A percentile compares a stretch with the other conserved stretches of the same genome.
Conservation (phyloP, 1,140 invertebrate species). For the Calycopis cecrops region DNA sequence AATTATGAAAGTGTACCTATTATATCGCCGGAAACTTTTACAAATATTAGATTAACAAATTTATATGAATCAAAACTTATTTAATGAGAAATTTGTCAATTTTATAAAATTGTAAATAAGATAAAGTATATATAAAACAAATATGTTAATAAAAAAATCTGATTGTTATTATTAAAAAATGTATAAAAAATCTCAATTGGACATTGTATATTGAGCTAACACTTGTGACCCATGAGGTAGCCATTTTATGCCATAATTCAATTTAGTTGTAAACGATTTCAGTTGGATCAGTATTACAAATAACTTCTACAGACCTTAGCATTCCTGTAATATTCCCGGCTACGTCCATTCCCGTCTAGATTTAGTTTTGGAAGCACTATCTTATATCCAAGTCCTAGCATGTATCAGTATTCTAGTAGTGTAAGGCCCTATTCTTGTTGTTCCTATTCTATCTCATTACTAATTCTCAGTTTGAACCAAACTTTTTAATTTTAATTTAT, state of each 20-base stretch:
- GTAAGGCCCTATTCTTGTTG: slow-evolving; percentile 65
- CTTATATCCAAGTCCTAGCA: slow-evolving; percentile 47
- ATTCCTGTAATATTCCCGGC: slow-evolving; percentile 66
- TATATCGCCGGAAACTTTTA: slow-evolving; percentile 2
- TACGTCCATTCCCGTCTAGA: slow-evolving; percentile 49
- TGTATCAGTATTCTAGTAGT: slow-evolving; percentile 65
- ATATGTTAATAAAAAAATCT: slow-evolving; percentile 53
- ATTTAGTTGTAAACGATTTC: slow-evolving; percentile 35
- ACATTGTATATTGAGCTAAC: slow-evolving; percentile 56
- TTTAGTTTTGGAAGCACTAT: slow-evolving; percentile 35
- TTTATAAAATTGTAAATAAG: slow-evolving; percentile 71
- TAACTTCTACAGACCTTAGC: slow-evolving; percentile 42
- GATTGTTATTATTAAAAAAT: slow-evolving; percentile 57
- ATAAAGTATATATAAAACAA: slow-evolving; percentile 62
- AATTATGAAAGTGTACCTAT: neutral
- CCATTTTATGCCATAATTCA: slow-evolving; percentile 67
- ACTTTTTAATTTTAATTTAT: slow-evolving; percentile 20
- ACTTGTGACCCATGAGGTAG: slow-evolving; percentile 69
- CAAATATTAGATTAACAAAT: slow-evolving; percentile 26
- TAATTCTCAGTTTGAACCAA: slow-evolving; percentile 1
- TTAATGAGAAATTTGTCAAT: slow-evolving; percentile 63
- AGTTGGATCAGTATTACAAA: slow-evolving; percentile 40
- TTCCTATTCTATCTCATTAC: slow-evolving; percentile 44
- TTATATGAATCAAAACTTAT: slow-evolving; percentile 50
- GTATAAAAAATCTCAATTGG: slow-evolving; percentile 49